Base-by-base conservation (phyloP, 2,888 invertebrate genomes). In the Euzetes globulus region DNA sequence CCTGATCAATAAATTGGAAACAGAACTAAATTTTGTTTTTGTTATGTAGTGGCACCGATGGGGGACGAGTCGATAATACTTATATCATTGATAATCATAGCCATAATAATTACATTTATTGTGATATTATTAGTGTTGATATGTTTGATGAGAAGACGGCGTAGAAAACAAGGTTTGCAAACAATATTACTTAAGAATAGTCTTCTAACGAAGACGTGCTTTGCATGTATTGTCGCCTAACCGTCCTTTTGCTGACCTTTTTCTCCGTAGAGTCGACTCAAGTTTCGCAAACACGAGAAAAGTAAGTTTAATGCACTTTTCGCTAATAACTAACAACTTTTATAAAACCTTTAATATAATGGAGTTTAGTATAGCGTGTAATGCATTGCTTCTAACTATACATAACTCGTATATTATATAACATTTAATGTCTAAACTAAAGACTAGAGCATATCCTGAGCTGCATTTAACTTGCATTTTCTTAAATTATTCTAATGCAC, bases 21-120 rank as follows among this genome's bases (percentile, higher is more conserved):
- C 13, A 11, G 11, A 41, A 9, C 7, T 11, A 13, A 11, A 41
- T 41, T 13, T 41, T 1, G 13, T 41, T 41, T 41, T 4, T 41
- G 41, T 41, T 1, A 13, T 41, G 33, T 13, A 41, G 41, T 41
- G 58, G 22, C 29, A 29, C 58, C 58, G 60, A 33, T 55, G 45
- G 55, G 63, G 52, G 75, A 71, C 19, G 71, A 75, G 63, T 72
- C 72, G 7, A 60, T 76, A n/a, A 19, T 76, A 47, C 27, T 77
- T 33, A 76, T 79, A 27, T 76, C 78, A 27, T 76, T 77, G 25
- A 76, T 79, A 17, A 77, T 78, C n/a, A 77, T 76, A 41, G 75
- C 78, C 45, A 77, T 79, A 47, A 75, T 77, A 27, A 72, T 77
- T 47, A 72, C 72, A 22, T 75, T 76, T 60, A 65, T 76, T 45